phyloP scores from a whole-genome alignment of 2,113 vertebrate genomes.

The Pseudopipra pipra region DNA sequence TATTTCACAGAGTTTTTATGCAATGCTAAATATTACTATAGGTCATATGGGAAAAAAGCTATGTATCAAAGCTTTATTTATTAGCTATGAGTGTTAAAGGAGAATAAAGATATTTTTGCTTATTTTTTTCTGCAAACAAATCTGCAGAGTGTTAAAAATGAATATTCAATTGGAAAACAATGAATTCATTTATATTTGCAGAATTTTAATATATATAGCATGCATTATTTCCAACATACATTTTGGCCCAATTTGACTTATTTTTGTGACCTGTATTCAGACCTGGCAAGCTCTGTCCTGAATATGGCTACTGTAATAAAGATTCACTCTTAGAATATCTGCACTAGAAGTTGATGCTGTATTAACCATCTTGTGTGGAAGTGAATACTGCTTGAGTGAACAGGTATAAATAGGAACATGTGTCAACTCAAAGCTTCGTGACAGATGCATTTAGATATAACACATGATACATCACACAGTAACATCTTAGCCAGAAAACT shows the following conservation, averaged over 20 bases:
- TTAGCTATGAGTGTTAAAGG: not conserved
- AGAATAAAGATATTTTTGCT: not conserved
- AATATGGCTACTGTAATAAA: not conserved
- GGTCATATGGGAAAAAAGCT: not conserved
- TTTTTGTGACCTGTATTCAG: not conserved
- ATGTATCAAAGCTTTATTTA: not conserved
- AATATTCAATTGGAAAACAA: not conserved
- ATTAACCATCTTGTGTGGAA: not conserved
- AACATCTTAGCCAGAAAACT: constrained; percentile 48
- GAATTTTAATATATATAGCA: not conserved
- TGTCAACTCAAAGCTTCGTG: constrained; percentile 55
- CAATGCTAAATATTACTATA: not conserved
- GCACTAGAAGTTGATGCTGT: not conserved
- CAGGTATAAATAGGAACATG: constrained; percentile 47
- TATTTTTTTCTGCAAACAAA: not conserved
- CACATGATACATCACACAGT: constrained; percentile 57
- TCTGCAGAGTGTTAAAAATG: not conserved
- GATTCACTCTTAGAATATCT: not conserved
- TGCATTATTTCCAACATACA: not conserved
- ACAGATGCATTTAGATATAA: constrained; percentile 61
- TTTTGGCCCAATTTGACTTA: not conserved
- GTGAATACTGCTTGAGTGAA: not conserved
- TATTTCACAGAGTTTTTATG: not conserved
- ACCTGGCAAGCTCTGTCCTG: not conserved
- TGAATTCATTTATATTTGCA: not conserved